phyloP scores from a whole-genome alignment of 2,888 invertebrate species.

The Agapetus fuscipes region DNA sequence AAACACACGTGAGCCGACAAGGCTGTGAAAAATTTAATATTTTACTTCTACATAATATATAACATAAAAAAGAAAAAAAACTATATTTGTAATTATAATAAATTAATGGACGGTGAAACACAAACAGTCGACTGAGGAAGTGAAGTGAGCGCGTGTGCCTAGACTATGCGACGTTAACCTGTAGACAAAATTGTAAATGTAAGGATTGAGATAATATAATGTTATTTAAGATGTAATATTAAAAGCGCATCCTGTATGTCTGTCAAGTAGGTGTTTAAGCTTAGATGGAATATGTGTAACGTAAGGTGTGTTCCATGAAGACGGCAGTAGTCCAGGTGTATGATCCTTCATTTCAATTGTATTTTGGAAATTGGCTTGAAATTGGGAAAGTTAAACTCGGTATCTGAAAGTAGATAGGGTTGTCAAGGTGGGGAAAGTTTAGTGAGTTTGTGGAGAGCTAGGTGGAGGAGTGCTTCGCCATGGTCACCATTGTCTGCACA shows the following conservation, averaged over 20 bases:
- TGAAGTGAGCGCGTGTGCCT: constrained; percentile 15
- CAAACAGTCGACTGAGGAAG: too few relatives aligned
- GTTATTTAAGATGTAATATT: constrained; percentile 9
- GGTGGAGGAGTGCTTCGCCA: too few relatives aligned
- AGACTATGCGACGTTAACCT: constrained; percentile 14
- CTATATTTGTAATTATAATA: too few relatives aligned
- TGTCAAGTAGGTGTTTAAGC: constrained; percentile 14
- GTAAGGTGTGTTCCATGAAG: constrained; percentile 16
- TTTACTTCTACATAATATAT: constrained; percentile 17
- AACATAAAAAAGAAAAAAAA: constrained; percentile 1
- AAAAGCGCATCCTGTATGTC: constrained; percentile 14
- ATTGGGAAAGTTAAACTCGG: too few relatives aligned
- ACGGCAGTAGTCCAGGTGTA: constrained; percentile 10
- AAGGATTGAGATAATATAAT: constrained; percentile 6
- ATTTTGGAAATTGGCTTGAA: too few relatives aligned
- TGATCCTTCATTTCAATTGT: too few relatives aligned
- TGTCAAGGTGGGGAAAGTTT: too few relatives aligned
- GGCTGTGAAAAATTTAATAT: constrained; percentile 22
- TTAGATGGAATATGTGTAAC: constrained; percentile 15
- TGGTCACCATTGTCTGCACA: too few relatives aligned
- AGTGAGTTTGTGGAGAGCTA: too few relatives aligned
- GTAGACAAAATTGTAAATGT: constrained; percentile 18
- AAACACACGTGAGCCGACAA: constrained; percentile 12
- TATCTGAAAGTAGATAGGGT: too few relatives aligned
- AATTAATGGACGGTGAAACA: too few relatives aligned